Conservation (phyloP, 2,113 vertebrate species). For the Myocastor coypus region DNA sequence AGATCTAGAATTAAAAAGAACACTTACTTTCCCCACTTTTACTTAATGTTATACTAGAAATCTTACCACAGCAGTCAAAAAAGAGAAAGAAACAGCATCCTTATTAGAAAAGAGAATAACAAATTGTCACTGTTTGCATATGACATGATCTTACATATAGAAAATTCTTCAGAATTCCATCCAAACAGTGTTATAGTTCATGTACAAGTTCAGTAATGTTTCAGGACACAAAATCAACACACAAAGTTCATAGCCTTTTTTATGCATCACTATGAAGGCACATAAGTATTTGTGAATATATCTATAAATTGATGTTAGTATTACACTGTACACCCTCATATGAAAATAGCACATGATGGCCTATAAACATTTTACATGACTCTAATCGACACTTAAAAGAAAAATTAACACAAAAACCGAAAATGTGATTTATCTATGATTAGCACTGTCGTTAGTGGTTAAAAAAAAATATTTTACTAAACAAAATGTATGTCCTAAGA, state of each 20-base stretch:
- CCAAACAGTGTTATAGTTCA: not conserved
- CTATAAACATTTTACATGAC: not conserved
- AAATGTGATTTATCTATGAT: constrained; percentile 13
- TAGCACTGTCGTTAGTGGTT: constrained; percentile 4
- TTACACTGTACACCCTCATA: not conserved
- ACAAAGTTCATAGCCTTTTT: not conserved
- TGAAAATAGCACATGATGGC: not conserved
- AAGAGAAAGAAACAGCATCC: not conserved
- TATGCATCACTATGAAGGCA: not conserved
- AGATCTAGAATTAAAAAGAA: not conserved
- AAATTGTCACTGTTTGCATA: not conserved
- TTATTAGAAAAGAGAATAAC: not conserved
- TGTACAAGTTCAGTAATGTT: not conserved
- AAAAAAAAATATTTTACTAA: constrained; percentile 24
- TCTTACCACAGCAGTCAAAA: not conserved
- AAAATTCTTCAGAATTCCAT: too few species aligned
- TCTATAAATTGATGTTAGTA: not conserved
- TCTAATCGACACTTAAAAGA: not conserved
- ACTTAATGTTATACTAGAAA: not conserved
- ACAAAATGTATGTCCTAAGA: not conserved
- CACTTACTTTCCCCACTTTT: not conserved
- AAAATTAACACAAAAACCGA: not conserved
- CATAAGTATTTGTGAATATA: not conserved
- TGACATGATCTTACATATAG: too few species aligned
- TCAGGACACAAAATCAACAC: not conserved